Conservation (phyloP, 2,797 vertebrate species). For the Corythornis leucogaster region DNA sequence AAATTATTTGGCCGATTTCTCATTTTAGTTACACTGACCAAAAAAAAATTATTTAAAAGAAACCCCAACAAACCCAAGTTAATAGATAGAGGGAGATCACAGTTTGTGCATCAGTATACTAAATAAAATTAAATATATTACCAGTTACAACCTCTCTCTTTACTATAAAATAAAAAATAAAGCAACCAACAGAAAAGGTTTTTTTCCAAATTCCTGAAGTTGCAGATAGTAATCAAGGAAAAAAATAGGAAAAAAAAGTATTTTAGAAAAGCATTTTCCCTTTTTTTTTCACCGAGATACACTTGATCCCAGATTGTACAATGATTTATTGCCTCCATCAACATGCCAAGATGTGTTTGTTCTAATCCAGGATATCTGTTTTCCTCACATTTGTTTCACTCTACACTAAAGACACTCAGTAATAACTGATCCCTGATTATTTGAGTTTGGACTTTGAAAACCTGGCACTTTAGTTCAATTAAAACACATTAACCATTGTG, state of each 20-base stretch:
- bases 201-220: background rate
- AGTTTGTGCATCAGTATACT: background rate
- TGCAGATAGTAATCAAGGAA: background rate
- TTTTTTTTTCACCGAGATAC: background rate
- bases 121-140: background rate
- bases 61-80: background rate
- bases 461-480: background rate
- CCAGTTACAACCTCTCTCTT: background rate
- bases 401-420: background rate
- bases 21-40: background rate
- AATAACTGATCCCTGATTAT: background rate
- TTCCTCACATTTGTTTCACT: background rate
- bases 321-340: background rate
- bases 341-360: background rate
- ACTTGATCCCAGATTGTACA: background rate
- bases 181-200: background rate
- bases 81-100: background rate
- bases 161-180: background rate
- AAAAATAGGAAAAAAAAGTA: background rate
- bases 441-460: background rate
- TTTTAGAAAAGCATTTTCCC: background rate
- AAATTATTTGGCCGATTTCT: background rate
- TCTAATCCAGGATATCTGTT: background rate
- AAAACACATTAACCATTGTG: background rate
- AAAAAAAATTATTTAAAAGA: background rate